phyloP scores from a whole-genome alignment of 2,888 invertebrate genomes.

The Drosophila rubida region DNA sequence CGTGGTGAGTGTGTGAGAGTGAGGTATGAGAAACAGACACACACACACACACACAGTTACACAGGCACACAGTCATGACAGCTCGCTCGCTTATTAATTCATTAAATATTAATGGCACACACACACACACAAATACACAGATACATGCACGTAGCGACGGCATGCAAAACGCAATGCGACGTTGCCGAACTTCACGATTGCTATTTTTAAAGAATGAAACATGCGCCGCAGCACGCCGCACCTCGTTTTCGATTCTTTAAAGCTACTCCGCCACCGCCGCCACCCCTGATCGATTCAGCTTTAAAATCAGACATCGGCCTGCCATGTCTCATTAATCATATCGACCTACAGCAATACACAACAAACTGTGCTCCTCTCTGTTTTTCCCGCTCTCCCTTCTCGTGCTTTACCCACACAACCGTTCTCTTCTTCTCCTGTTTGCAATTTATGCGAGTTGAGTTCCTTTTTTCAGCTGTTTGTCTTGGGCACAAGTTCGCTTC shows the following conservation, averaged over 20 bases:
- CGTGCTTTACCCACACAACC: constrained; percentile 13
- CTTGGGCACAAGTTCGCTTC: constrained; percentile 16
- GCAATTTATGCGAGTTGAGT: constrained; percentile 10
- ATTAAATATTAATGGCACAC: constrained; percentile 68
- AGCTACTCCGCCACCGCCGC: constrained; percentile 25
- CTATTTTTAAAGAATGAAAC: constrained; percentile 59
- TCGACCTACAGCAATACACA: constrained; percentile 55
- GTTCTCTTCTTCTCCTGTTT: constrained; percentile 1
- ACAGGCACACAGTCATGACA: neutral
- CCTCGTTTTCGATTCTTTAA: constrained; percentile 32
- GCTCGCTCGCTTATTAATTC: constrained; percentile 62
- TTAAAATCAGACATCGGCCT: constrained; percentile 43
- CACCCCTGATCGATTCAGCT: constrained; percentile 40
- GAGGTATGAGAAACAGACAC: constrained; percentile 31
- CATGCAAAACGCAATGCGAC: constrained; percentile 34
- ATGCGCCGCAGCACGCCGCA: constrained; percentile 23
- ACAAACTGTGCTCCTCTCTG: constrained; percentile 2
- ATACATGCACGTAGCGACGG: neutral
- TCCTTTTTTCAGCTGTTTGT: constrained; percentile 6
- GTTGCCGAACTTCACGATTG: constrained; percentile 62
- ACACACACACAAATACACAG: constrained; percentile 10
- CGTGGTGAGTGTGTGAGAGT: neutral
- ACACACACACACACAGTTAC: constrained; percentile 15
- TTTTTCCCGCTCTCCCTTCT: neutral
- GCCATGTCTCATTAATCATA: constrained; percentile 53